Evolutionary conservation across 1,140 invertebrate genomes (phyloP), one percentile per base, ranked within the genome.

Genomic region (Cotesia typhae): DNA sequence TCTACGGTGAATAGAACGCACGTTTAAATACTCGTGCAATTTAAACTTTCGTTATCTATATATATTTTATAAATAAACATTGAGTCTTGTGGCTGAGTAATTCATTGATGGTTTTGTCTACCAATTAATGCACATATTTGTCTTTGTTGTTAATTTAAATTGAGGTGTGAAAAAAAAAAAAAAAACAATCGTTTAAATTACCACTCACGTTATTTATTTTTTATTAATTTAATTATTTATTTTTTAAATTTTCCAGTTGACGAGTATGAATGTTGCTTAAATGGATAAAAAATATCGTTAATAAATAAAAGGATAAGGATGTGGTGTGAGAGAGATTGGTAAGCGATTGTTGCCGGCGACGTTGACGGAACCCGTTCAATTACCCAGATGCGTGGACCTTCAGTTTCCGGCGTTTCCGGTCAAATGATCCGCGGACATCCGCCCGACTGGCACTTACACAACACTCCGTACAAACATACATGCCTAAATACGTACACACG

Each of bases 351-450:
- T 72, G 73, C 73, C 74, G 51, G 41, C 41, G 75, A 67, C 78
- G 66, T 75, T 73, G 37, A 52, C 51, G 41, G 61, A 64, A 65
- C 47, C 41, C 36, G 70, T 67, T 79, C 79, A 75, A 78, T 81
- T 81, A 79, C 76, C 75, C 57, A 80, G 78, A 81, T 82, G 80
- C 76, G 75, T 76, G 80, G 81, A 81, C 82, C 79, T 83, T 82
- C 75, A 77, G 80, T 81, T 84, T 84, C 82, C 81, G 80, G 67
- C 75, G 79, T 80, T 84, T 84, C 82, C 82, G 82, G 82, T 80
- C 79, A 84, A 83, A 82, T 81, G 79, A 84, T 84, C 80, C 81
- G 75, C 80, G 82, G 79, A 84, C 82, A 81, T 84, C 82, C 82
- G 82, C 76, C 63, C 77, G 51, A 55, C 59, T 55, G 64, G 63